phyloP scores from a whole-genome alignment of 2,888 invertebrate species.

The Abrostola tripartita region DNA sequence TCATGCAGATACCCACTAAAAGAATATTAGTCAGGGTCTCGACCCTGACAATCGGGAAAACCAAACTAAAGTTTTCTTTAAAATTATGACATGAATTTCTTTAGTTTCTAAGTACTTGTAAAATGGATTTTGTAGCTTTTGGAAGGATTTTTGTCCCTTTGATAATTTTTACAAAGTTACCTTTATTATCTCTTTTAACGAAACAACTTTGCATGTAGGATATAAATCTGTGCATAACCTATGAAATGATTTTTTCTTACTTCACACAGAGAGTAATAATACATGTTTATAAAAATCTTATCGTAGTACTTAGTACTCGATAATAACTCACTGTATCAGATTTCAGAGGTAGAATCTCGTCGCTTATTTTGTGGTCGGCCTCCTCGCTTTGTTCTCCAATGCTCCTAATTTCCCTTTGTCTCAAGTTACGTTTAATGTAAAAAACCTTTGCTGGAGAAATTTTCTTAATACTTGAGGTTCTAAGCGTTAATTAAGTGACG shows the following conservation, averaged over 20 bases:
- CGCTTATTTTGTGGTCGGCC: slow-evolving; percentile 60
- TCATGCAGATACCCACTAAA: slow-evolving; percentile 1
- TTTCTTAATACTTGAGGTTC: slow-evolving; percentile 55
- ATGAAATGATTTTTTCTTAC: no score
- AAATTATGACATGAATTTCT: background rate
- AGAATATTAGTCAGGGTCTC: slow-evolving; percentile 13
- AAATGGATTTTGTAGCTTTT: slow-evolving; percentile 10
- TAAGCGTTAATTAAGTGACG: slow-evolving; percentile 66
- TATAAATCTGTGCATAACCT: no score
- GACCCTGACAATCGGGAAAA: slow-evolving; percentile 19
- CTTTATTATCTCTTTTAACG: background rate
- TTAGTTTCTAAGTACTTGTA: slow-evolving; percentile 5
- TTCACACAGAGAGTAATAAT: no score
- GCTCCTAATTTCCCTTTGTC: slow-evolving; percentile 64
- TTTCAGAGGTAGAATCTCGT: slow-evolving; percentile 43
- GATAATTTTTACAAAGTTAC: background rate
- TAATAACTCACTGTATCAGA: slow-evolving; percentile 23
- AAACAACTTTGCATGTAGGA: no score
- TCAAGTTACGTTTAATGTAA: slow-evolving; percentile 54
- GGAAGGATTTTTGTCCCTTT: background rate
- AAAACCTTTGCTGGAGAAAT: slow-evolving; percentile 52
- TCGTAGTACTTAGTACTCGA: slow-evolving; percentile 3
- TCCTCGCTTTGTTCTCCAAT: slow-evolving; percentile 57
- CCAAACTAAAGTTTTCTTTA: background rate
- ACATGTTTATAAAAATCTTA: background rate